Conservation (phyloP, 2,113 vertebrate species). For the Alligator mississippiensis region DNA sequence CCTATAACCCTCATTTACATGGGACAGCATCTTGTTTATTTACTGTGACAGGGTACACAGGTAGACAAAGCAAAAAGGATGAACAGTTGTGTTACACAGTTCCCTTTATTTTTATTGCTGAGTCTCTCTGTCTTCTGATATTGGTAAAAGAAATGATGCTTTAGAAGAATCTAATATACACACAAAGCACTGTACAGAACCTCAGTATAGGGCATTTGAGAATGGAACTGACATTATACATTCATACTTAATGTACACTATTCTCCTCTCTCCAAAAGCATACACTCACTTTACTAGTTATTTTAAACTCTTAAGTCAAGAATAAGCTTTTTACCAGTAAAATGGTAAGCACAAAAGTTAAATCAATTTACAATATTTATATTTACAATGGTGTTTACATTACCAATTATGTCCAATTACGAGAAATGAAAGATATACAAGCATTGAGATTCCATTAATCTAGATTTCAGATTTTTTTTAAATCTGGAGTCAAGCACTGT, state of each 20-base stretch:
- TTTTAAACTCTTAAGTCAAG: not conserved
- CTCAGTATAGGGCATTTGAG: not conserved
- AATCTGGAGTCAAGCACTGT: rapidly evolving
- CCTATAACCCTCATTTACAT: not conserved
- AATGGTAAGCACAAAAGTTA: not conserved
- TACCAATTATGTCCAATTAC: not conserved
- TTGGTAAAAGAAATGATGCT: not conserved
- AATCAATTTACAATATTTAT: not conserved
- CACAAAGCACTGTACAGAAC: not conserved
- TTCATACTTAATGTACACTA: not conserved
- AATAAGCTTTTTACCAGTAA: not conserved
- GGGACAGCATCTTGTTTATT: not conserved
- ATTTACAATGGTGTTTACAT: not conserved
- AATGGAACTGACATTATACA: not conserved
- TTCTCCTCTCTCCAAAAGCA: not conserved
- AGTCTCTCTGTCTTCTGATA: not conserved
- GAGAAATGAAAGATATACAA: not conserved
- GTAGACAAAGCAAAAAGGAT: not conserved
- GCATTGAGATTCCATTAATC: not conserved
- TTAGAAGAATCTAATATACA: not conserved
- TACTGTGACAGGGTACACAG: not conserved
- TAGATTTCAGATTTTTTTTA: not conserved
- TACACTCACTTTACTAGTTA: not conserved
- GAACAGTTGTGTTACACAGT: not conserved
- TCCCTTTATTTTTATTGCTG: not conserved